These are phyloP conservation scores for Drosophila grimshawi DNA, from an alignment of 1,140 invertebrate species.

Conservation along the genomic window DNA sequence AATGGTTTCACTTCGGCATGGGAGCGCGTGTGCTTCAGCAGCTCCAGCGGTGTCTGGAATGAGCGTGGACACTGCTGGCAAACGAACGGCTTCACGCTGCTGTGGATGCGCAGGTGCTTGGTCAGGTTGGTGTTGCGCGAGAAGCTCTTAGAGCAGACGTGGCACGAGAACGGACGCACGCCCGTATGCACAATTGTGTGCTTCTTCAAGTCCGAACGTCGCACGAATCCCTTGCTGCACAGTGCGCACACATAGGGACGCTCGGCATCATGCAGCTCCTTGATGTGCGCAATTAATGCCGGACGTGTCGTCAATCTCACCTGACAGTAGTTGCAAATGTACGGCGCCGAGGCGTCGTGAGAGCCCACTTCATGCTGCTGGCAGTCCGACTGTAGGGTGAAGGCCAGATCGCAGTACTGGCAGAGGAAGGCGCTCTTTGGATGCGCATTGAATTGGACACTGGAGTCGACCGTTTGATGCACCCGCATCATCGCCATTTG, in stretches of 20 bases:
- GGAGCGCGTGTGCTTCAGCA: slow-evolving; percentile 89
- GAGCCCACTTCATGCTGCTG: slow-evolving; percentile 85
- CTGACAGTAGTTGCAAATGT: slow-evolving; percentile 86
- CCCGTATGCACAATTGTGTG: slow-evolving; percentile 91
- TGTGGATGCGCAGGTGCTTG: slow-evolving; percentile 92
- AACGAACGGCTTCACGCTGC: slow-evolving; percentile 88
- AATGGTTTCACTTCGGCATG: slow-evolving; percentile 90
- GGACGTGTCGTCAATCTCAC: slow-evolving; percentile 86
- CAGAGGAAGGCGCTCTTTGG: slow-evolving; percentile 87
- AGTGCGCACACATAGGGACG: slow-evolving; percentile 88
- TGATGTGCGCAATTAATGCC: slow-evolving; percentile 87
- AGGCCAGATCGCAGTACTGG: slow-evolving; percentile 88
- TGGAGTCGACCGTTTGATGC: slow-evolving; percentile 9
- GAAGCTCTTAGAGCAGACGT: slow-evolving; percentile 89
- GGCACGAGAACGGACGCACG: slow-evolving; percentile 88
- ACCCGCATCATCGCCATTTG: slow-evolving; percentile 58
- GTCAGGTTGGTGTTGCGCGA: slow-evolving; percentile 92
- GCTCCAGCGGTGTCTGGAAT: slow-evolving; percentile 89
- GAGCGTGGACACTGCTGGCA: slow-evolving; percentile 90
- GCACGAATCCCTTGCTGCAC: slow-evolving; percentile 88
- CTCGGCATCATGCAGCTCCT: slow-evolving; percentile 87
- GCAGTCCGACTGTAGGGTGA: slow-evolving; percentile 87
- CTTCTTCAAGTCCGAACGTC: slow-evolving; percentile 88
- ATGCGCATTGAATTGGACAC: slow-evolving; percentile 9
- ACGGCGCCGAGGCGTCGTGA: slow-evolving; percentile 87